Percentiles rank a stretch among this genome's conserved stretches.
Evolutionary conservation across 92 coral and sea anemone genomes (phyloP).

Genomic region (Porites lobata): DNA sequence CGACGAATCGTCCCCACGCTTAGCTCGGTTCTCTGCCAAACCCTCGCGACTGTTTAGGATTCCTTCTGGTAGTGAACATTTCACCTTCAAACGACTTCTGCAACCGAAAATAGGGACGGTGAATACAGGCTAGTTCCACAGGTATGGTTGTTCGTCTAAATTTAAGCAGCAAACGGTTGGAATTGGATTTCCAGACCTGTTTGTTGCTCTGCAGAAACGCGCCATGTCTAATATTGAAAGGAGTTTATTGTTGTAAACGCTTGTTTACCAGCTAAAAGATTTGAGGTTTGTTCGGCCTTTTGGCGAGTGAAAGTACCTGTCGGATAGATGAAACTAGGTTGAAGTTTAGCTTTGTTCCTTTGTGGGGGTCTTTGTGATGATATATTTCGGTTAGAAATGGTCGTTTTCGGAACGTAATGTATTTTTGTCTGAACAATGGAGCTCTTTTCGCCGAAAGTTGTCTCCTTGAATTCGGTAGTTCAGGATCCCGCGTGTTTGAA

Average conservation of each 20-base stretch:
- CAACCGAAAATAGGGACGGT: conserved; percentile 15
- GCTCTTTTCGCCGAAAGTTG: conserved; percentile 10
- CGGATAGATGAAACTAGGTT: not conserved
- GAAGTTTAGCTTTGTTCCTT: conserved; percentile 20
- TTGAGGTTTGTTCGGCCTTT: conserved; percentile 26
- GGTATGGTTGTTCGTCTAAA: conserved; percentile 21
- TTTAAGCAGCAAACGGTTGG: not conserved
- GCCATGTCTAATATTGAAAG: conserved; percentile 39
- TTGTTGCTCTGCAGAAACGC: conserved; percentile 19
- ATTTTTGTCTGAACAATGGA: conserved; percentile 42
- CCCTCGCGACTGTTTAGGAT: conserved; percentile 46
- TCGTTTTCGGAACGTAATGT: conserved; percentile 33
- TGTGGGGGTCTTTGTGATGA: conserved; percentile 9
- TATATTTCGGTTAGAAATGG: conserved; percentile 6
- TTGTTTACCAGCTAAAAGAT: conserved; percentile 36
- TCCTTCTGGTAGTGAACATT: conserved; percentile 20
- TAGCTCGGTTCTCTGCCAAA: conserved; percentile 50
- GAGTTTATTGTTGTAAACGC: conserved; percentile 37
- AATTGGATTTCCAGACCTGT: not conserved
- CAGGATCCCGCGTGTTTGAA: conserved; percentile 23
- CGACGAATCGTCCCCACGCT: conserved; percentile 65
- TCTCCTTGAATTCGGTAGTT: conserved; percentile 6
- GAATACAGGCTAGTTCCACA: not conserved
- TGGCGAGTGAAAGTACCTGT: conserved; percentile 26
- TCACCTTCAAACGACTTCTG: conserved; percentile 20